These are phyloP conservation scores for Calliphora vicina DNA, from an alignment of 1,140 invertebrate genomes.

Conservation along the genomic window DNA sequence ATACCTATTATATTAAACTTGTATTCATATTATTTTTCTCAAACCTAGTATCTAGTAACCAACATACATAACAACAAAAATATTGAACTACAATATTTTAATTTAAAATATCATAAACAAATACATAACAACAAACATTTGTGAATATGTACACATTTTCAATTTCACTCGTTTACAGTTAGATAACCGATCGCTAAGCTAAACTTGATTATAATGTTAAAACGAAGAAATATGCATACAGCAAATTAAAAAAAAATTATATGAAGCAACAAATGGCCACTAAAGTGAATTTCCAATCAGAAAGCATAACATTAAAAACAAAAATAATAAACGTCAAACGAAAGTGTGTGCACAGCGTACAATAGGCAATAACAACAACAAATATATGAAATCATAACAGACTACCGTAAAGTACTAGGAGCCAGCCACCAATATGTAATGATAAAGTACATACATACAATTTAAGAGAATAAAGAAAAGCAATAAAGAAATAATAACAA, in stretches of 20 bases:
- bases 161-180: slow-evolving; percentile 32
- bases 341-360: background rate
- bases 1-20: too few species aligned
- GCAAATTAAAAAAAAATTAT: background rate
- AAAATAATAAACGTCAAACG: slow-evolving; percentile 12
- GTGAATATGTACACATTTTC: background rate
- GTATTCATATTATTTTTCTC: too few species aligned
- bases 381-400: background rate
- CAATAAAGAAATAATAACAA: background rate
- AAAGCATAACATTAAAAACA: slow-evolving; percentile 16
- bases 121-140: too few species aligned
- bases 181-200: slow-evolving; percentile 21
- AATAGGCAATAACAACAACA: background rate
- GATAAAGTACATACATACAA: background rate
- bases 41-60: too few species aligned
- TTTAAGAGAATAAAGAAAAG: background rate
- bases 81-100: too few species aligned
- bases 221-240: background rate
- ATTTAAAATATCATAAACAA: too few species aligned
- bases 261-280: slow-evolving; percentile 27
- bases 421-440: background rate
- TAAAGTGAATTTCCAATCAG: slow-evolving; percentile 7
- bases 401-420: background rate
- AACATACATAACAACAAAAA: too few species aligned
- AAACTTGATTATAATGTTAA: background rate